Percentiles rank a stretch among this genome's conserved stretches.
These are phyloP conservation scores for Carduelis carduelis DNA, from an alignment of 2,797 vertebrate species.

Conservation along the genomic window DNA sequence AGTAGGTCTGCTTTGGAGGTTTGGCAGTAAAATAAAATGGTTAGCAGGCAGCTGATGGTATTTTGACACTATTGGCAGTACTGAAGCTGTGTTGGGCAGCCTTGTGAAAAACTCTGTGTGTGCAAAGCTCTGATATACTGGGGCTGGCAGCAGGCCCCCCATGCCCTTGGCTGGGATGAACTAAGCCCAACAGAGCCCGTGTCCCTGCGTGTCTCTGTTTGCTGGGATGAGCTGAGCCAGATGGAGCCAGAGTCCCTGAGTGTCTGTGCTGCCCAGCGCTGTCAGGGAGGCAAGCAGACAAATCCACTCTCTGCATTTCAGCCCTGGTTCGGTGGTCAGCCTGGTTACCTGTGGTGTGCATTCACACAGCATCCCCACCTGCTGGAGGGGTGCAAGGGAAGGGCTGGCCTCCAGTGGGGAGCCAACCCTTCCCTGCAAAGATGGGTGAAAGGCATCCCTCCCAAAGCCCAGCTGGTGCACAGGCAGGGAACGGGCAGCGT, in stretches of 20 bases:
- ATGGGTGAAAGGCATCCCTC: background rate
- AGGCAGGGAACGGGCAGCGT: rapidly evolving
- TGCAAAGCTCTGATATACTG: background rate
- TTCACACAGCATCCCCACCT: background rate
- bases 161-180: background rate
- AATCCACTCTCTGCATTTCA: rapidly evolving
- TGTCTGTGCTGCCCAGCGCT: rapidly evolving
- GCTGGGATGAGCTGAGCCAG: background rate
- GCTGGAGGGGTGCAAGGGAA: background rate
- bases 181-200: rapidly evolving
- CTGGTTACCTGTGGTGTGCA: background rate
- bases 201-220: background rate
- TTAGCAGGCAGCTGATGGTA: background rate
- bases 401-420: background rate
- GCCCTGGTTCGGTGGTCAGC: rapidly evolving
- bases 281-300: background rate
- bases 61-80: background rate
- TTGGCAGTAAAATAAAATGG: background rate
- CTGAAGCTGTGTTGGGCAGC: background rate
- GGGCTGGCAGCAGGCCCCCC: background rate
- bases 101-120: background rate
- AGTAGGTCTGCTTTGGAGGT: background rate
- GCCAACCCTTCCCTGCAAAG: too few species aligned
- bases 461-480: background rate
- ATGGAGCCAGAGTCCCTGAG: rapidly evolving